These are phyloP conservation scores for Smittia aterrima DNA, from an alignment of 2,888 invertebrate species.

Conservation along the genomic window DNA sequence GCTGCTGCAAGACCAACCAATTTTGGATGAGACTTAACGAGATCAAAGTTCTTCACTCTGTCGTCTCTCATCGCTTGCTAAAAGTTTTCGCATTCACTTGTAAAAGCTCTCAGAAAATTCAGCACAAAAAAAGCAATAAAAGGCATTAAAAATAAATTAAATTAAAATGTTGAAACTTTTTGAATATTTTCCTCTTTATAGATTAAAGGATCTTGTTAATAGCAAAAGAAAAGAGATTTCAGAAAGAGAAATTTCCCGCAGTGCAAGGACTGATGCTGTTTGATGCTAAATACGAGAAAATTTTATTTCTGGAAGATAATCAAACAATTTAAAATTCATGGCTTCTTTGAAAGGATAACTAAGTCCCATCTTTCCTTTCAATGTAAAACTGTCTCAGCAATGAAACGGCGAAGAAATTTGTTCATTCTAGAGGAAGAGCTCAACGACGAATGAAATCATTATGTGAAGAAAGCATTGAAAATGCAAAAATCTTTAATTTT, in stretches of 20 bases:
- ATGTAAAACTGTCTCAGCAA: background rate
- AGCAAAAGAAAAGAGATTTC: background rate
- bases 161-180: constrained; percentile 39
- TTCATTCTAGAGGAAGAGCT: background rate
- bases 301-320: constrained; percentile 33
- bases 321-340: constrained; percentile 40
- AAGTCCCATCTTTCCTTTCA: background rate
- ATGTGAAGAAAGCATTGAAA: background rate
- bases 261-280: constrained; percentile 6
- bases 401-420: background rate
- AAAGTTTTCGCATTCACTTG: constrained; percentile 24
- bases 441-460: background rate
- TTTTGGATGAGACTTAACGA: no score
- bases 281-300: constrained; percentile 24
- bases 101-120: constrained; percentile 18
- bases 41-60: background rate
- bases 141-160: constrained; percentile 41
- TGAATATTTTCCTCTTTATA: constrained; percentile 26
- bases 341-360: background rate
- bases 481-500: constrained; percentile 26
- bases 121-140: constrained; percentile 33
- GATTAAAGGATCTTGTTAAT: constrained; percentile 35
- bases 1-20: no score
- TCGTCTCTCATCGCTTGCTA: background rate
- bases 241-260: constrained; percentile 11